Evolutionary conservation across 2,797 vertebrate species (phyloP), one percentile per base, ranked within the genome.

Genomic region (Eulemur rubriventer): DNA sequence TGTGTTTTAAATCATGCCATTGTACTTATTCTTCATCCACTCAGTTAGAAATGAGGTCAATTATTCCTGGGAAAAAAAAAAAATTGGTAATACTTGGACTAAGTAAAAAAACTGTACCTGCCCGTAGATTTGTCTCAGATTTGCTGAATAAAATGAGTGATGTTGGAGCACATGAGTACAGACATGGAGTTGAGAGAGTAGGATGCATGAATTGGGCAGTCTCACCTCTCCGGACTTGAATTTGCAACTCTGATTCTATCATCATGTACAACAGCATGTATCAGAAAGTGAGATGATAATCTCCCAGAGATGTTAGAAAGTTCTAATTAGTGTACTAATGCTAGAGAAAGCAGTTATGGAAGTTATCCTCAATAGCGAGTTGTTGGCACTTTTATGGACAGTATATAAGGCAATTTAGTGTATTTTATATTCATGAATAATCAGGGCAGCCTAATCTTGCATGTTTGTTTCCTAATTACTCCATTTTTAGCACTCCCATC

Each of bases 401-500:
- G 55, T 79, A 33, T 89, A 13, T 78, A 92, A 82, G 81, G 80
- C 82, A 92, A 88, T 83, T 92, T 82, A 70, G 72, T 90, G n/a
- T 93, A 91, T 80, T 97, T 95, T 83, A 85, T 33, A 88, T 92
- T 93, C 84, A 79, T 75, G 61, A 96, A 59, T 93, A 97, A 95
- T 95, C 87, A 95, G 89, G 63, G 61, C 72, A 94, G 92, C 41
- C 76, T 89, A 38, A 88, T 97, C 94, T 93, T 83, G 59, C 16
- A 4, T 92, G 72, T 88, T 94, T 97, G 89, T 93, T 93, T 94
- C 78, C 86, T 96, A 92, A 92, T 96, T 91, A 91, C 76, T 93
- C 85, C 95, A 94, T 92, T 98, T 97, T 91, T 97, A 96, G 91
- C 73, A 79, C 10, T 72, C 57, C 12, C 50, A 9, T 95, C 57